These are phyloP conservation scores for Umimayanthus chanpuru DNA, from an alignment of 92 coral and sea anemone species.

Conservation along the genomic window DNA sequence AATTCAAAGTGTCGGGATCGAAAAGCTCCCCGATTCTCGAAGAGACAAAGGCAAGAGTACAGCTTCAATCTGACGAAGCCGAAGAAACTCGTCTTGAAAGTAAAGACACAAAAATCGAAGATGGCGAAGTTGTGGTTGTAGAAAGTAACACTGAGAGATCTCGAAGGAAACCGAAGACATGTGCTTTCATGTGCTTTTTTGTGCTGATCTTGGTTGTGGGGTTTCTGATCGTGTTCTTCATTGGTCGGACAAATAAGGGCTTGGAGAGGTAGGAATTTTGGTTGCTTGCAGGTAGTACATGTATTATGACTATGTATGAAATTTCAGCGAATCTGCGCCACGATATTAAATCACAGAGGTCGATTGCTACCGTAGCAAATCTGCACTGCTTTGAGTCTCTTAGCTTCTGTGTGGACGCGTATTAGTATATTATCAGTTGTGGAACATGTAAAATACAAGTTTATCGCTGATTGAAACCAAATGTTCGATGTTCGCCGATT, in stretches of 20 bases:
- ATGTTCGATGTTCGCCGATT: constrained; percentile 26
- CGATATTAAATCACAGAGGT: constrained; percentile 19
- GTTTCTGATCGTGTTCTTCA: constrained; percentile 73
- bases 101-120: constrained; percentile 63
- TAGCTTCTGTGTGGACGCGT: background rate
- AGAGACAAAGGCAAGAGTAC: constrained; percentile 31
- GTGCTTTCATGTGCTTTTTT: constrained; percentile 73
- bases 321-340: background rate
- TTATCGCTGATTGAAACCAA: constrained; percentile 31
- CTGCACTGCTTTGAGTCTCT: background rate
- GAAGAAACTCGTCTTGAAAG: constrained; percentile 4
- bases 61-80: background rate
- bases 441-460: constrained; percentile 5
- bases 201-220: constrained; percentile 76
- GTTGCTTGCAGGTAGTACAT: background rate
- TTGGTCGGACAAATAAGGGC: constrained; percentile 50
- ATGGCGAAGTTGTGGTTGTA: constrained; percentile 59
- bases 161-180: constrained; percentile 71
- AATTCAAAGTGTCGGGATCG: constrained; percentile 48
- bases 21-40: constrained; percentile 58
- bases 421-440: constrained; percentile 2
- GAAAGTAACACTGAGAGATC: constrained; percentile 53
- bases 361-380: background rate
- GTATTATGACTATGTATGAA: constrained; percentile 2
- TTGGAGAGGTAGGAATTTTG: constrained; percentile 22